phyloP scores from a whole-genome alignment of 2,797 vertebrate species.

The Valencia hispanica region DNA sequence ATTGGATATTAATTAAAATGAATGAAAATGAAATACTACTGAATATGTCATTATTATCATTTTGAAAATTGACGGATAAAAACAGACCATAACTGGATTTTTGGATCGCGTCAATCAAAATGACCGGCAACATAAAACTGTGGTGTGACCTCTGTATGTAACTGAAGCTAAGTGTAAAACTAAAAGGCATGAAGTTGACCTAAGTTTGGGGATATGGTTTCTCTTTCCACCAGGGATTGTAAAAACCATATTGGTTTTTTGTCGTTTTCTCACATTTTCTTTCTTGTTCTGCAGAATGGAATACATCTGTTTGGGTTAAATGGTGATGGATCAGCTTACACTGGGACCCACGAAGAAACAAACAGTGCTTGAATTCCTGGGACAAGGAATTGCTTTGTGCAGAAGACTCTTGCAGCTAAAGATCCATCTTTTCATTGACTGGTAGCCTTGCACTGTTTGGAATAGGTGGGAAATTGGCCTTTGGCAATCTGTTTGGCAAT shows the following conservation, averaged over 20 bases:
- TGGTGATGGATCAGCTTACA: not conserved
- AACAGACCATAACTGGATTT: too few species aligned
- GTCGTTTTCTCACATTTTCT: not conserved
- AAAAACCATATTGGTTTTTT: not conserved
- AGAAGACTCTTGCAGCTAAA: slow-evolving; percentile 1
- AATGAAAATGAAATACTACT: too few species aligned
- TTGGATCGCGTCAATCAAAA: too few species aligned
- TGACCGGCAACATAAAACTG: too few species aligned
- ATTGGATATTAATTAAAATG: too few species aligned
- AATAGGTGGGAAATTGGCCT: slow-evolving; percentile 12
- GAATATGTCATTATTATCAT: too few species aligned
- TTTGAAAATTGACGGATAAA: too few species aligned
- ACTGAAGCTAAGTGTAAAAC: too few species aligned
- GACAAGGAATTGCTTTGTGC: slow-evolving; percentile 18
- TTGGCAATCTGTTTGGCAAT: slow-evolving; percentile 6
- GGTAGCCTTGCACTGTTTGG: slow-evolving; percentile 10
- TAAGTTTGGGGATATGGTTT: not conserved
- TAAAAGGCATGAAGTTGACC: too few species aligned
- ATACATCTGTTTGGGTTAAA: not conserved
- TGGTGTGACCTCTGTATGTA: too few species aligned
- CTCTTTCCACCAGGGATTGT: not conserved
- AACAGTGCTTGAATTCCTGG: slow-evolving; percentile 1
- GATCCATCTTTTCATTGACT: slow-evolving; percentile 5
- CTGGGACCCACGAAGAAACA: not conserved
- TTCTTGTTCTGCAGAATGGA: not conserved